Percentiles rank a stretch among this genome's conserved stretches.
phyloP scores from a whole-genome alignment of 2,797 vertebrate species.

The Eulemur mongoz region DNA sequence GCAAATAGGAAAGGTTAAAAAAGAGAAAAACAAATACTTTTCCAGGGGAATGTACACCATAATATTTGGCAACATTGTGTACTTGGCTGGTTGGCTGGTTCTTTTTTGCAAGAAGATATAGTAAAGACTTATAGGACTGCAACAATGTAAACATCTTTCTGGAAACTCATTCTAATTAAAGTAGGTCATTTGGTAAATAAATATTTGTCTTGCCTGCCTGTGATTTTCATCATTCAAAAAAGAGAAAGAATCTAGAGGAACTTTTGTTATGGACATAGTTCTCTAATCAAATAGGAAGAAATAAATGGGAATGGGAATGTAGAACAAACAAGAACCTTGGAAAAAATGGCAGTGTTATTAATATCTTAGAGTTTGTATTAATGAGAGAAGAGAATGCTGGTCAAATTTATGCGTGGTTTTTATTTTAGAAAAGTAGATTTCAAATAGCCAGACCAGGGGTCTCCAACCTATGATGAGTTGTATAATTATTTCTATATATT shows the following conservation, averaged over 20 bases:
- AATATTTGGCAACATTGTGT: neutral
- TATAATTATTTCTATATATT: no score
- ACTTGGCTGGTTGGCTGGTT: neutral
- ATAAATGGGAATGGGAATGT: no score
- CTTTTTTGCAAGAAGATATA: neutral
- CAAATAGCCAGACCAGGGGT: neutral
- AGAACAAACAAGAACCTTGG: neutral
- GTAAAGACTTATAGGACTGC: neutral
- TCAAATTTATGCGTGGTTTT: neutral
- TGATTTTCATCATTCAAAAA: neutral
- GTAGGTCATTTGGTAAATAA: neutral
- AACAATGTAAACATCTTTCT: neutral
- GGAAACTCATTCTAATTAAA: neutral
- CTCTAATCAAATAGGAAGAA: neutral
- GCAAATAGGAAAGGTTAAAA: neutral
- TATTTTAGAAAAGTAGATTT: neutral
- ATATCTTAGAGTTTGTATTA: neutral
- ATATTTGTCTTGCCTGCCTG: neutral
- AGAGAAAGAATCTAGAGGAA: neutral
- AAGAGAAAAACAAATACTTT: neutral
- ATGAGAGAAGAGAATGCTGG: neutral
- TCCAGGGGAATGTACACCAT: neutral
- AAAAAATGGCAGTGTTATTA: neutral
- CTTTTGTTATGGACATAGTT: neutral
- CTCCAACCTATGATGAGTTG: no score